Percentiles rank a stretch among this genome's conserved stretches.
Conservation (phyloP, 2,113 vertebrate genomes). For the Ovibos moschatus region DNA sequence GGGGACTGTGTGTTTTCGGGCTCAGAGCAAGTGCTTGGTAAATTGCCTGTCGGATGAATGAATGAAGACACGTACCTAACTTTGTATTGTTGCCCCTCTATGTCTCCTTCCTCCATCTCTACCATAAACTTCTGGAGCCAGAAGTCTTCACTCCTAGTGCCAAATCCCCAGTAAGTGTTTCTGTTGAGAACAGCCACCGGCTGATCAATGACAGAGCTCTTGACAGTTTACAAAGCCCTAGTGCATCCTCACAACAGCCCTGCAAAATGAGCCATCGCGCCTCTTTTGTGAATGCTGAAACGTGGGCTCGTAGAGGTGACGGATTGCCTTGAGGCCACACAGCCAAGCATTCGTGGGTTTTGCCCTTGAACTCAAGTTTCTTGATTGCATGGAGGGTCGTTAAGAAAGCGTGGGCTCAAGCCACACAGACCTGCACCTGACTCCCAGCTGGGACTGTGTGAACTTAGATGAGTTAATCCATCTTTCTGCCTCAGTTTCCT, state of each 20-base stretch:
- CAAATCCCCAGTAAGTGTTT: neutral
- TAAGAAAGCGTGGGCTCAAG: neutral
- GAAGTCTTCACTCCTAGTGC: neutral
- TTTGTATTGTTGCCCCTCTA: neutral
- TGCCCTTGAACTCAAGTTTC: neutral
- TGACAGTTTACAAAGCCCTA: neutral
- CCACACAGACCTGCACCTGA: neutral
- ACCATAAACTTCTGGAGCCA: neutral
- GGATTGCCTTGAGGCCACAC: neutral
- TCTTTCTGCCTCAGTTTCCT: neutral
- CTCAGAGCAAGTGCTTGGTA: neutral
- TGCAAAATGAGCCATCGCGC: fast-evolving
- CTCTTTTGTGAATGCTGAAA: neutral
- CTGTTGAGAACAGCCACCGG: neutral
- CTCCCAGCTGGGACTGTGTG: neutral
- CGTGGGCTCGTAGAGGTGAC: neutral
- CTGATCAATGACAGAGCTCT: neutral
- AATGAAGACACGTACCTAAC: neutral
- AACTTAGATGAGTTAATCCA: neutral
- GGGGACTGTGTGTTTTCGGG: neutral
- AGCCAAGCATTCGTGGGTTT: neutral
- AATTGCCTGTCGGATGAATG: neutral
- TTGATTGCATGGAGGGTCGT: neutral
- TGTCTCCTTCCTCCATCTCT: neutral
- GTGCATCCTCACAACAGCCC: neutral